These are phyloP conservation scores for Mormyrus proboscirostris DNA, from an alignment of 2,797 vertebrate species.

Conservation along the genomic window DNA sequence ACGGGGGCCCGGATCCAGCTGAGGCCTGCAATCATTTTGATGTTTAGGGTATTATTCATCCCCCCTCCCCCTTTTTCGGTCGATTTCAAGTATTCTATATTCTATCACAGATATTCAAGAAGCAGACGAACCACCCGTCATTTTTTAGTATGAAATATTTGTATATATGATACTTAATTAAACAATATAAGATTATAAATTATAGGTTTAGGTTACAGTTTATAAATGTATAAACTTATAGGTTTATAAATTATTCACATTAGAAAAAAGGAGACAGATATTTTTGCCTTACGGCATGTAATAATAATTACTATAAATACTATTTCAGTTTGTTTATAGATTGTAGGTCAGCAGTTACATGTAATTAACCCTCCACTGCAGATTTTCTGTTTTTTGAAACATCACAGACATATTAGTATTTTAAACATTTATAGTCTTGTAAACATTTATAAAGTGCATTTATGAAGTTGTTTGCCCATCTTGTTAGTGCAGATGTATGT, in stretches of 20 bases:
- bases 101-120: not conserved
- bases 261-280: not conserved
- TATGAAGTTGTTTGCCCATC: not conserved
- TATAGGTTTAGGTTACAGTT: slow-evolving; percentile 13
- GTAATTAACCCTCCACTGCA: slow-evolving; percentile 3
- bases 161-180: not conserved
- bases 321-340: slow-evolving; percentile 8
- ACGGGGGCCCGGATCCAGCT: not conserved
- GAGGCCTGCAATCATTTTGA: not conserved
- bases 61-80: not conserved
- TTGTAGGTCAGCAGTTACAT: slow-evolving; percentile 1
- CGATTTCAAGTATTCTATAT: slow-evolving; percentile 1
- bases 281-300: not conserved
- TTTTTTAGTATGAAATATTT: slow-evolving; percentile 1
- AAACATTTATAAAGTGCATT: slow-evolving; percentile 3
- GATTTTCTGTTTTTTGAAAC: not conserved
- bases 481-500: not conserved
- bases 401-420: not conserved
- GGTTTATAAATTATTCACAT: slow-evolving; percentile 1
- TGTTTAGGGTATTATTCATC: not conserved
- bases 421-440: slow-evolving; percentile 11
- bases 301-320: slow-evolving; percentile 3
- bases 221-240: slow-evolving; percentile 4
- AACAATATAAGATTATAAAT: not conserved
- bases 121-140: not conserved